phyloP scores from a whole-genome alignment of 2,797 vertebrate genomes.

The Sebastes vulpes region DNA sequence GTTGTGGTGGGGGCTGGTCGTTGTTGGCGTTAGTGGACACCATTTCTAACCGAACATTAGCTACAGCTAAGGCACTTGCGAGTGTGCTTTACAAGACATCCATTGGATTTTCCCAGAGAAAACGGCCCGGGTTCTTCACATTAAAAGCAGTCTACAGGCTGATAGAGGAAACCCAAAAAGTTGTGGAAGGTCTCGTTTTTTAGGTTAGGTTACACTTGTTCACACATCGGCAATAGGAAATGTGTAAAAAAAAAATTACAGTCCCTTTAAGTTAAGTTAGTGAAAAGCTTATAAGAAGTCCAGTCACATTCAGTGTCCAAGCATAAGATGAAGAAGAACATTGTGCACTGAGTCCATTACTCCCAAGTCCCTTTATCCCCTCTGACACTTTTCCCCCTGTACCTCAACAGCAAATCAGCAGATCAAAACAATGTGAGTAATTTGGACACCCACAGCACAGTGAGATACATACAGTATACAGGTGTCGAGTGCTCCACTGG shows the following conservation, averaged over 20 bases:
- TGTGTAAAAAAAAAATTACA: background rate
- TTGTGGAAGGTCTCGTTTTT: background rate
- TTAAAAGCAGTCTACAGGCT: too few species aligned
- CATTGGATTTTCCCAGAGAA: too few species aligned
- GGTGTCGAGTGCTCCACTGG: conserved; percentile 81
- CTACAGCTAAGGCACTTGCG: too few species aligned
- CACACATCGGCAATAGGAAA: background rate
- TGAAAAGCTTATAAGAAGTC: background rate
- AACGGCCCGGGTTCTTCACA: too few species aligned
- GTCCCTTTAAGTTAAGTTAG: background rate
- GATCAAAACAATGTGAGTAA: conserved; percentile 75
- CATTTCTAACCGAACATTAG: too few species aligned
- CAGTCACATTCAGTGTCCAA: conserved; percentile 1
- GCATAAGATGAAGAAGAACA: conserved; percentile 11
- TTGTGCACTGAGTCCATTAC: conserved; percentile 5
- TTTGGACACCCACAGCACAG: conserved; percentile 59
- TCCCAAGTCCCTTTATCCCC: conserved; percentile 21
- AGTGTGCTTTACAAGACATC: too few species aligned
- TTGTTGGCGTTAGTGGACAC: too few species aligned
- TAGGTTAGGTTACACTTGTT: background rate
- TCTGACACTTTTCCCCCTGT: conserved; percentile 26
- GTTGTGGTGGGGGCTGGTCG: too few species aligned
- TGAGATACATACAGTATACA: conserved; percentile 54
- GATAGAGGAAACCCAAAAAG: too few species aligned
- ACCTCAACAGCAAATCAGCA: conserved; percentile 57